Evolutionary conservation across 35 echinoderm and acorn worm species (phyloP).

Genomic region (Apostichopus parvimensis): DNA sequence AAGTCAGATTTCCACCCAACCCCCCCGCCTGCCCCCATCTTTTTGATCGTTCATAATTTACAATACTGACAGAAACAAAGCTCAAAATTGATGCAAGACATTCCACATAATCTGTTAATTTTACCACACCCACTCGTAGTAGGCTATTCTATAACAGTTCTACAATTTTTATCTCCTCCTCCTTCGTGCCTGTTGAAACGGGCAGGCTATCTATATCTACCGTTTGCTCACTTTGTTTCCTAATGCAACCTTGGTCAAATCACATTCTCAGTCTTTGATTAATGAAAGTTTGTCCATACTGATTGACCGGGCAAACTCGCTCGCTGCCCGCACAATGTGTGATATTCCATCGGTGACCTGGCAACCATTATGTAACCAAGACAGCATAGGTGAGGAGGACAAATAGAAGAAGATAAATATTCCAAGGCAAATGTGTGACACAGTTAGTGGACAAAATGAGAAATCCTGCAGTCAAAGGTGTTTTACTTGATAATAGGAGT

Average conservation of each 20-base stretch:
- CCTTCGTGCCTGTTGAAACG: too few relatives aligned
- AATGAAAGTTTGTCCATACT: constrained; percentile 7
- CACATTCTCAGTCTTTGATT: not conserved
- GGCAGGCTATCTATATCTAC: not conserved
- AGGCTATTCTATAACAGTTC: not conserved
- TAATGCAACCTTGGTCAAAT: not conserved
- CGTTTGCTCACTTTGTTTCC: not conserved
- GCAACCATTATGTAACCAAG: constrained; percentile 27
- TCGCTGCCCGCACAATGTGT: not conserved
- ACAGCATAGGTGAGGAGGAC: not conserved
- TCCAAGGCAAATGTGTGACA: not conserved
- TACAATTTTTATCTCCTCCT: too few relatives aligned
- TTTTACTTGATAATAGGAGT: too few relatives aligned
- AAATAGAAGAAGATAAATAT: not conserved
- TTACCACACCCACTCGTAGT: not conserved
- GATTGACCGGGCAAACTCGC: constrained; percentile 17
- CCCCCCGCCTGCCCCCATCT: too few relatives aligned
- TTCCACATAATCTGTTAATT: not conserved
- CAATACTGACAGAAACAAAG: too few relatives aligned
- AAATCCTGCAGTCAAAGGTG: too few relatives aligned
- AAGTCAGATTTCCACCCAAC: too few relatives aligned
- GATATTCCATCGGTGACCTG: constrained; percentile 17
- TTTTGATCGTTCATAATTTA: too few relatives aligned
- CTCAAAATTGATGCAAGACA: too few relatives aligned
- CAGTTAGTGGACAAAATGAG: not conserved